A percentile compares a stretch with the other conserved stretches of the same genome.
Conservation (phyloP, 2,113 vertebrate genomes). For the Nibea albiflora region DNA sequence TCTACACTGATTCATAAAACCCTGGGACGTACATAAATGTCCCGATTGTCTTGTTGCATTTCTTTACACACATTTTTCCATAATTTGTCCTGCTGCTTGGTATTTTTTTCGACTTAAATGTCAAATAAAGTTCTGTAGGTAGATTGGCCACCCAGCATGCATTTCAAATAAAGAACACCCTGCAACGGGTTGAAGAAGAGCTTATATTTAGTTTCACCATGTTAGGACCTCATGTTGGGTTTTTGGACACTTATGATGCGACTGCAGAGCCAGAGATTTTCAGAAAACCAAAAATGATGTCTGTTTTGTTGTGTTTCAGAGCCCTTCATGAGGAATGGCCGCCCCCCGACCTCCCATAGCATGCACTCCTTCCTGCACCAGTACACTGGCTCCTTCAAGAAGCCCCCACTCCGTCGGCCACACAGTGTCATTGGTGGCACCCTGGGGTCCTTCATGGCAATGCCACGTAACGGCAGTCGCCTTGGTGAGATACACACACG, state of each 20-base stretch:
- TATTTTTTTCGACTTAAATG: constrained; percentile 39
- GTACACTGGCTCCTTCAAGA: constrained; percentile 97
- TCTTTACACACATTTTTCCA: not conserved
- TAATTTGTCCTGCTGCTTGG: constrained; percentile 8
- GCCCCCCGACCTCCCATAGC: constrained; percentile 95
- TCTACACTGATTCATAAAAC: not conserved
- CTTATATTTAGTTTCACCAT: not conserved
- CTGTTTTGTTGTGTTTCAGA: constrained; percentile 81
- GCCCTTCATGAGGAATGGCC: constrained; percentile 97
- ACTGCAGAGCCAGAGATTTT: not conserved
- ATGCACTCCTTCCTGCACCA: constrained; percentile 98
- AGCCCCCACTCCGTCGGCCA: constrained; percentile 93
- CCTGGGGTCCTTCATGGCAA: constrained; percentile 95
- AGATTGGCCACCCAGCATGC: constrained; percentile 1
- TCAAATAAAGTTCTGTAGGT: constrained; percentile 22
- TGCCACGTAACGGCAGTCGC: constrained; percentile 95
- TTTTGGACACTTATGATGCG: not conserved
- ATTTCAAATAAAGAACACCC: constrained; percentile 16
- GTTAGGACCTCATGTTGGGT: not conserved
- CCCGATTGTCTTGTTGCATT: not conserved
- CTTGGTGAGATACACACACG: constrained; percentile 86
- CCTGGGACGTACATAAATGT: not conserved
- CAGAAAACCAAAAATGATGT: not conserved
- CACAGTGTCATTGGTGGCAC: constrained; percentile 97
- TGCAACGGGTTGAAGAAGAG: not conserved